Evolutionary conservation across 2,797 vertebrate species (phyloP).

Genomic region (Somateria mollissima): DNA sequence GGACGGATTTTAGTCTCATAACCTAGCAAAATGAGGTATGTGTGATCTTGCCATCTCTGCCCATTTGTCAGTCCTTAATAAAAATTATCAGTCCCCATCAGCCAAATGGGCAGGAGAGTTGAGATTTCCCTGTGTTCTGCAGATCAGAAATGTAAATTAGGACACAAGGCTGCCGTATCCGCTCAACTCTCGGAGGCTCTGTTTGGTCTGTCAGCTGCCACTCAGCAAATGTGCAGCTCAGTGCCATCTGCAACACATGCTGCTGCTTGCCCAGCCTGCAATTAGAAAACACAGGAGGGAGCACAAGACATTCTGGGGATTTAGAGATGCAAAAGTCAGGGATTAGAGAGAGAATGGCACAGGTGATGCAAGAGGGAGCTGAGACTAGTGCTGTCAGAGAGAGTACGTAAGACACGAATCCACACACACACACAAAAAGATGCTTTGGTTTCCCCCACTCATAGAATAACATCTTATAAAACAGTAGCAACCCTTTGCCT

Average conservation of each 20-base stretch:
- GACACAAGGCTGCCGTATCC: neutral
- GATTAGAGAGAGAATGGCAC: neutral
- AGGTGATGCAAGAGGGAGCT: neutral
- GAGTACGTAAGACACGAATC: neutral
- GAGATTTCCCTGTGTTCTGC: neutral
- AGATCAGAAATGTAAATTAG: neutral
- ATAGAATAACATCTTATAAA: neutral
- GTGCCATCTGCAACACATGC: neutral
- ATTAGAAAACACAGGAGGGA: neutral
- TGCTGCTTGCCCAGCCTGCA: neutral
- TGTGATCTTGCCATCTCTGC: neutral
- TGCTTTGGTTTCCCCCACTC: neutral
- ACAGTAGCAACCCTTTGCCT: neutral
- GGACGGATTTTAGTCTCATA: neutral
- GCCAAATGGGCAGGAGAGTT: neutral
- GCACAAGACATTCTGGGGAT: neutral
- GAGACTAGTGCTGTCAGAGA: neutral
- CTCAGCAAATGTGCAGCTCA: neutral
- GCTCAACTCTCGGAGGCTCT: neutral
- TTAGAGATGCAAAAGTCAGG: neutral
- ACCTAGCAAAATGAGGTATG: rapidly evolving
- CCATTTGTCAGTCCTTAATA: neutral
- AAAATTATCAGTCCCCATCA: neutral
- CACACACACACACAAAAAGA: neutral
- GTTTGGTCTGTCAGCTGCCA: neutral